Percentiles rank a stretch among this genome's conserved stretches.
Conservation (phyloP, 2,888 invertebrate genomes). For the Agonopterix subpropinquella region DNA sequence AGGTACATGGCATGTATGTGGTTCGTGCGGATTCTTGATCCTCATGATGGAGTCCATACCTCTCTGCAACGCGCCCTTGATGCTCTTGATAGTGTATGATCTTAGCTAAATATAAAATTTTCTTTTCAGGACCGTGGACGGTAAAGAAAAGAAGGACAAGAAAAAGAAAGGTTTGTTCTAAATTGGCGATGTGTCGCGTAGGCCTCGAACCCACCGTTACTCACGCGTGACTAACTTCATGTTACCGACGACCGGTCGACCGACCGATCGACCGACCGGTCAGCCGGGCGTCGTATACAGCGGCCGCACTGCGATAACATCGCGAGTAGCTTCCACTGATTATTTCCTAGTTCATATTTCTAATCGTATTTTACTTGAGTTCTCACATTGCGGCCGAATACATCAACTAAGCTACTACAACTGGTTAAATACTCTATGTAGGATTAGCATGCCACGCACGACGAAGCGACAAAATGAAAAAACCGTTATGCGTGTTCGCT, state of each 20-base stretch:
- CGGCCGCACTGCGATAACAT: conserved; percentile 7
- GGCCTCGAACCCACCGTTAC: conserved; percentile 60
- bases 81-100: too few species aligned
- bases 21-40: too few species aligned
- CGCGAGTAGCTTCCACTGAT: conserved; percentile 20
- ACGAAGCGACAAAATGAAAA: too few species aligned
- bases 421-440: too few species aligned
- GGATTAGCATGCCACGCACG: too few species aligned
- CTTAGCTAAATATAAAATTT: background rate
- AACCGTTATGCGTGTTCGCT: too few species aligned
- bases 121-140: conserved; percentile 84
- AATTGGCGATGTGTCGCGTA: conserved; percentile 40
- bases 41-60: too few species aligned
- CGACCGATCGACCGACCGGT: too few species aligned
- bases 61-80: too few species aligned
- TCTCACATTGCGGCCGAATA: conserved; percentile 17
- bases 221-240: conserved; percentile 54
- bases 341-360: conserved; percentile 18
- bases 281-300: conserved; percentile 13
- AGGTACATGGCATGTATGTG: too few species aligned
- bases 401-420: too few species aligned
- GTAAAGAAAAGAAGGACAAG: conserved; percentile 91
- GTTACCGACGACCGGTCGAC: background rate
- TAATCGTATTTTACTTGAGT: conserved; percentile 15
- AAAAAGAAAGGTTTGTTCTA: conserved; percentile 95